Evolutionary conservation across 1,140 invertebrate species (phyloP).

Genomic region (Phenacoccus solenopsis): DNA sequence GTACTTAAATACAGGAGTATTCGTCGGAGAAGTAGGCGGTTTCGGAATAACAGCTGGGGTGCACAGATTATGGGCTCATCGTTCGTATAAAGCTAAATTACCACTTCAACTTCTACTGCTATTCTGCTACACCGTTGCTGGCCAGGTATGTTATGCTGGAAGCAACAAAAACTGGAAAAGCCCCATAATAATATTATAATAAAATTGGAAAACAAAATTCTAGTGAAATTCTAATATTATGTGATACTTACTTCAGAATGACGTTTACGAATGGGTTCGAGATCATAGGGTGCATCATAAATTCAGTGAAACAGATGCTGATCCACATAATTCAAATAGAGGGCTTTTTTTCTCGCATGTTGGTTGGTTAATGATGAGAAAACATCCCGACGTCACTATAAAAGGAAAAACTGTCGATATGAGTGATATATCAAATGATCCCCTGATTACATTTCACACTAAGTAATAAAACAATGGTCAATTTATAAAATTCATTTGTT

Average conservation of each 20-base stretch:
- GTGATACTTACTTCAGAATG: too few relatives aligned
- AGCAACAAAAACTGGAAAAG: too few relatives aligned
- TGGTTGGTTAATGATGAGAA: conserved; percentile 75
- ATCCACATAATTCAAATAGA: conserved; percentile 76
- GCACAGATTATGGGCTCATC: conserved; percentile 73
- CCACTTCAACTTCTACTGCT: conserved; percentile 57
- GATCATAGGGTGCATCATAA: conserved; percentile 87
- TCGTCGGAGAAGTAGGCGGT: conserved; percentile 39
- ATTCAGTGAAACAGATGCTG: conserved; percentile 75
- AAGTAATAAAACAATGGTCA: conserved; percentile 37
- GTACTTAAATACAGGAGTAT: conserved; percentile 37
- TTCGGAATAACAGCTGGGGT: conserved; percentile 67
- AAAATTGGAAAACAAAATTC: too few relatives aligned
- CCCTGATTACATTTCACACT: conserved; percentile 56
- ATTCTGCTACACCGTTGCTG: conserved; percentile 51
- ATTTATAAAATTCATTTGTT: neutral
- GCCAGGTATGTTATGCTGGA: conserved; percentile 44
- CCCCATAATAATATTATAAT: too few relatives aligned
- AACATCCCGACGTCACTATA: conserved; percentile 65
- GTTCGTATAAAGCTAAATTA: conserved; percentile 64
- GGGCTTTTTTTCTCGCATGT: conserved; percentile 88
- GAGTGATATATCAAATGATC: conserved; percentile 60
- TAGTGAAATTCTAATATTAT: too few relatives aligned
- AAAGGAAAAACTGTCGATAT: conserved; percentile 63
- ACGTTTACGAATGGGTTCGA: conserved; percentile 50